phyloP scores from a whole-genome alignment of 2,888 invertebrate genomes.

The Pachycephus smyrnensis region DNA sequence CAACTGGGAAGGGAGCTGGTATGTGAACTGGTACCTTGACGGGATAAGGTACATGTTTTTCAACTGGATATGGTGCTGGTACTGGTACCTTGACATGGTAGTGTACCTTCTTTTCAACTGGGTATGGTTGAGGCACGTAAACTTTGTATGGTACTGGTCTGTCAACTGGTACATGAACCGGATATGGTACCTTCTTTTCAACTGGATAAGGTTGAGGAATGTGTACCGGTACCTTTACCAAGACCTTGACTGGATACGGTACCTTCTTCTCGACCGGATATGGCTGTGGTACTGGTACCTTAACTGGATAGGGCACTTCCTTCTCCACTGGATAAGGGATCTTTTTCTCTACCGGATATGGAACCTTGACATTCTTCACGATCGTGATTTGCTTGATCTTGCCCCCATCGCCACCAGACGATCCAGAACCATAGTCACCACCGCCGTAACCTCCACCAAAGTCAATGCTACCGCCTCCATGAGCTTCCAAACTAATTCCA shows the following conservation, averaged over 20 bases:
- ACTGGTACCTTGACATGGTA: constrained; percentile 60
- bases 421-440: constrained; percentile 19
- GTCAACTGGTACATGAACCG: constrained; percentile 63
- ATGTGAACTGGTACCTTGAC: constrained; percentile 81
- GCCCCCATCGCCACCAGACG: constrained; percentile 39
- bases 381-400: constrained; percentile 62
- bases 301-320: constrained; percentile 72
- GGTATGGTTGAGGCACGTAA: constrained; percentile 63
- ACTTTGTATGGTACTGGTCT: constrained; percentile 65
- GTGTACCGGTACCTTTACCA: constrained; percentile 67
- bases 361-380: constrained; percentile 68
- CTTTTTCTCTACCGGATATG: constrained; percentile 76
- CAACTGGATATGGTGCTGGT: constrained; percentile 65
- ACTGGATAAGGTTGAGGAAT: constrained; percentile 65
- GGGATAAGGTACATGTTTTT: constrained; percentile 75
- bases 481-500: constrained; percentile 9
- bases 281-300: constrained; percentile 70
- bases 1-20: constrained; percentile 80
- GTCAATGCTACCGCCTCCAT: constrained; percentile 15
- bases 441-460: constrained; percentile 10
- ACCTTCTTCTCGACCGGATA: constrained; percentile 69
- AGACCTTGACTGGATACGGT: constrained; percentile 62
- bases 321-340: constrained; percentile 77
- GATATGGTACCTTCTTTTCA: constrained; percentile 63
- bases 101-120: constrained; percentile 62